These are phyloP conservation scores for Aphelenchoides besseyi DNA, from an alignment of 1,140 invertebrate species.

Conservation along the genomic window DNA sequence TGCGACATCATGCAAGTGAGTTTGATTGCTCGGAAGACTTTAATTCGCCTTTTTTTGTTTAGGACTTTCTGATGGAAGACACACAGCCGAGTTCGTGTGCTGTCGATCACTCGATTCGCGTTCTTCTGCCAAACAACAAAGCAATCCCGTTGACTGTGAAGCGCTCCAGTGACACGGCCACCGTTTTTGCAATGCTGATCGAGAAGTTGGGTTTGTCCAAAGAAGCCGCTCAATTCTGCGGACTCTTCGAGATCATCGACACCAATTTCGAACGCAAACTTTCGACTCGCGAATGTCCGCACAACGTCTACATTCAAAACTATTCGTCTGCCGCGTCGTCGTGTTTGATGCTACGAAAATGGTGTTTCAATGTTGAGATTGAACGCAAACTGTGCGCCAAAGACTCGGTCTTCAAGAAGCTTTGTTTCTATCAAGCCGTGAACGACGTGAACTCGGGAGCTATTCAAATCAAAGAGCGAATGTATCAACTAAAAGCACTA, in stretches of 20 bases:
- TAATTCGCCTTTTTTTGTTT: conserved; percentile 14
- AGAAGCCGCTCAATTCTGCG: conserved; percentile 80
- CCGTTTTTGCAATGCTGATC: conserved; percentile 73
- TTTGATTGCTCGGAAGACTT: conserved; percentile 5
- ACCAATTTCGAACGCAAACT: conserved; percentile 78
- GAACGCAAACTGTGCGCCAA: conserved; percentile 39
- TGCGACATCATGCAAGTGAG: conserved; percentile 84
- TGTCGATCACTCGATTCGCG: conserved; percentile 83
- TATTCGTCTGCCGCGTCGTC: conserved; percentile 96
- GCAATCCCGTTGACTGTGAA: conserved; percentile 86
- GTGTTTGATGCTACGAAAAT: conserved; percentile 86
- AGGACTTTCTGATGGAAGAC: conserved; percentile 62
- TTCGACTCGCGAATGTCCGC: conserved; percentile 85
- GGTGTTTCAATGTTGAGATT: conserved; percentile 75
- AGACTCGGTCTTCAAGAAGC: conserved; percentile 44
- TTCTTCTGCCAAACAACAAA: conserved; percentile 76
- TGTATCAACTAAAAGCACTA: conserved; percentile 59
- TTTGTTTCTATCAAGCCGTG: conserved; percentile 60
- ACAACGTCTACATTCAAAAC: conserved; percentile 96
- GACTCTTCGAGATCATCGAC: conserved; percentile 95
- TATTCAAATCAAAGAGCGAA: conserved; percentile 44
- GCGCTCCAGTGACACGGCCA: conserved; percentile 81
- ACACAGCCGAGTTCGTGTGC: conserved; percentile 34
- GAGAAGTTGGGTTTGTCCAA: conserved; percentile 71
- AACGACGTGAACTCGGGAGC: conserved; percentile 51